Evolutionary conservation across 2,888 invertebrate species (phyloP), one percentile per base, ranked within the genome.

Genomic region (Campoplex capitator): DNA sequence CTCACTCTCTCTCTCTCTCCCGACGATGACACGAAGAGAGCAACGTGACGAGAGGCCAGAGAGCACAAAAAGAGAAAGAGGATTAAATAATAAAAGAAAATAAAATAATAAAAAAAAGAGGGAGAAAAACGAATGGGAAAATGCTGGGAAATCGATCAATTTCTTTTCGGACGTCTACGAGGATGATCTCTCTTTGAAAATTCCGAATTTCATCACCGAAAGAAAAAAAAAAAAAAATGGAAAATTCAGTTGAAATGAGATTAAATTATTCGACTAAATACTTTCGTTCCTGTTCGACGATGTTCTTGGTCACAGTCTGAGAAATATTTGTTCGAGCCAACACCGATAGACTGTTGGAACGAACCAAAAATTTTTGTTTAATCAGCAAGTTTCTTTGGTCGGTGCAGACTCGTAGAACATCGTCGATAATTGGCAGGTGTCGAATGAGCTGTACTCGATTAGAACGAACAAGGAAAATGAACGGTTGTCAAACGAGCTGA

Each of bases 11-110:
- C 56, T 28, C 51, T 54, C 38, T 67, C 77, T 67, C 42, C 54
- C 28, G 58, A 45, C 23, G 68, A 78, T 73, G 73, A 68, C 51
- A 67, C 71, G 74, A 65, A 74, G 28, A 70, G 48, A 79, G 28
- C 67, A 56, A 35, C 56, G 62, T 73, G 42, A 67, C 58, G 79
- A 75, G 35, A 62, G 62, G 38, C 51, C 42, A 42, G 45, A 78
- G 62, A 32, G 48, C 35, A 74, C 35, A 28, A 74, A 28, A 38
- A 73, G n/a, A 13, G 48, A 38, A 23, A 38, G 32, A 32, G 32
- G 32, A 23, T 23, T 23, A 23, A 35, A 73, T 9, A 16, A 28
- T 28, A n/a, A 54, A 48, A 58, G 67, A 62, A 38, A 32, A 23
- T 18, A 23, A 78, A 7, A 56, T 23, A 56, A n/a, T 58, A 56